Evolutionary conservation across 2,888 invertebrate species (phyloP).

Genomic region (Andrena flavipes): DNA sequence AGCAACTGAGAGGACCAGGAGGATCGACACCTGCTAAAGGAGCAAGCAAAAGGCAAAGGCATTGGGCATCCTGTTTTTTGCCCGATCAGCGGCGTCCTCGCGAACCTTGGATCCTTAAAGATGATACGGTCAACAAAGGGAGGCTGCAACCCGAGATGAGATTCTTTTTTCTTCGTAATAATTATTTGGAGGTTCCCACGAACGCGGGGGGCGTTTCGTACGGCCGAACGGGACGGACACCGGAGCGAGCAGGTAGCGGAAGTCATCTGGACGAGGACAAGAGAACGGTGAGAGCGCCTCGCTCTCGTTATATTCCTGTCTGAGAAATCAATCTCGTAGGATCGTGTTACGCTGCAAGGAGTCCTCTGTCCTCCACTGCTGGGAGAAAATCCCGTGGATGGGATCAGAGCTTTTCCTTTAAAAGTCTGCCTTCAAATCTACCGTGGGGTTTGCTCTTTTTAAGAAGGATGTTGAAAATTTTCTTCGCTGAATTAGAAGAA

Average conservation of each 20-base stretch:
- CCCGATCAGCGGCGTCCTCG: constrained; percentile 59
- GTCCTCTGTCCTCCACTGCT: constrained; percentile 31
- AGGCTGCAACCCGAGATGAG: constrained; percentile 81
- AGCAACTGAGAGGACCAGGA: constrained; percentile 49
- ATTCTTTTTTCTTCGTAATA: constrained; percentile 80
- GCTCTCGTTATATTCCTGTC: constrained; percentile 72
- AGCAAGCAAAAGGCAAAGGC: constrained; percentile 57
- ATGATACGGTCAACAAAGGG: constrained; percentile 84
- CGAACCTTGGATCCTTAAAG: constrained; percentile 80
- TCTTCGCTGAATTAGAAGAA: not conserved
- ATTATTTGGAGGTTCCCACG: constrained; percentile 84
- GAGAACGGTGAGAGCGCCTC: constrained; percentile 77
- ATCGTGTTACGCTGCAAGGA: constrained; percentile 76
- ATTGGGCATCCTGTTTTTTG: constrained; percentile 39
- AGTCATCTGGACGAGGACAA: constrained; percentile 81
- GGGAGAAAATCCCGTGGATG: constrained; percentile 30
- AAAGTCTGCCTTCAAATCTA: too few relatives aligned
- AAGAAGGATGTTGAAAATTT: not conserved
- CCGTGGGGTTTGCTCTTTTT: too few relatives aligned
- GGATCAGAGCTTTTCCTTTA: too few relatives aligned
- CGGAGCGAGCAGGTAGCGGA: constrained; percentile 83
- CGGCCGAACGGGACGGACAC: constrained; percentile 77
- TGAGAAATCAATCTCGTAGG: constrained; percentile 81
- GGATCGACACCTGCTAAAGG: constrained; percentile 70
- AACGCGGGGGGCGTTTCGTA: constrained; percentile 83